These are phyloP conservation scores for Sycophila sp. DNA, from an alignment of 1,140 invertebrate genomes.

Conservation along the genomic window DNA sequence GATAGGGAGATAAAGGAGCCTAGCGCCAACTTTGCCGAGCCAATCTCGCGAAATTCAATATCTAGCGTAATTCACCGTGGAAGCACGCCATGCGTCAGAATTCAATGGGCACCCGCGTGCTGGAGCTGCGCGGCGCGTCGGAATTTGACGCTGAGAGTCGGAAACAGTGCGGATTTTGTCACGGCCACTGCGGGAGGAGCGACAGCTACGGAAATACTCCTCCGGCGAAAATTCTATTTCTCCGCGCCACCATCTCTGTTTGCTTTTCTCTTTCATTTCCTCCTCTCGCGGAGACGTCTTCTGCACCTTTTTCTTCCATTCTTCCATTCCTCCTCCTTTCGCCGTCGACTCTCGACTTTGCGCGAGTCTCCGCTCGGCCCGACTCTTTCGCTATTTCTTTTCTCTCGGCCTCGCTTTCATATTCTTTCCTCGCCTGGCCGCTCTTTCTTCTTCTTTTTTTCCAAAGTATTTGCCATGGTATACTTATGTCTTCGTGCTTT, in stretches of 20 bases:
- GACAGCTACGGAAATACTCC: slow-evolving; percentile 15
- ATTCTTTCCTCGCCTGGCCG: no score
- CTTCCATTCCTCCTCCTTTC: background rate
- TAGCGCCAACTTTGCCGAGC: background rate
- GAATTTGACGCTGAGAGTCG: background rate
- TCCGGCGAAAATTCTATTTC: slow-evolving; percentile 18
- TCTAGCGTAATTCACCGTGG: background rate
- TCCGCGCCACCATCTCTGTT: background rate
- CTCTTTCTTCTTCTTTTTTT: background rate
- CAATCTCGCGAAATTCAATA: background rate
- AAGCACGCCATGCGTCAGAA: background rate
- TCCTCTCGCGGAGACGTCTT: background rate
- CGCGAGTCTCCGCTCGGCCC: no score
- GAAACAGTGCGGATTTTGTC: slow-evolving; percentile 14
- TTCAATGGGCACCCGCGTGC: background rate
- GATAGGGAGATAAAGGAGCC: slow-evolving; percentile 30
- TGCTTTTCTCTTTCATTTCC: slow-evolving; percentile 28
- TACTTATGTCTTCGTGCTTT: background rate
- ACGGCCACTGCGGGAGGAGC: background rate
- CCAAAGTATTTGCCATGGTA: no score
- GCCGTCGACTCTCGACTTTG: no score
- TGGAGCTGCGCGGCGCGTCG: background rate
- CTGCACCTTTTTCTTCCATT: background rate
- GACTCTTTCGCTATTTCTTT: no score
- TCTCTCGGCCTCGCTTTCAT: no score